These are phyloP conservation scores for Danio choprae DNA, from an alignment of 2,797 vertebrate genomes.

Conservation along the genomic window DNA sequence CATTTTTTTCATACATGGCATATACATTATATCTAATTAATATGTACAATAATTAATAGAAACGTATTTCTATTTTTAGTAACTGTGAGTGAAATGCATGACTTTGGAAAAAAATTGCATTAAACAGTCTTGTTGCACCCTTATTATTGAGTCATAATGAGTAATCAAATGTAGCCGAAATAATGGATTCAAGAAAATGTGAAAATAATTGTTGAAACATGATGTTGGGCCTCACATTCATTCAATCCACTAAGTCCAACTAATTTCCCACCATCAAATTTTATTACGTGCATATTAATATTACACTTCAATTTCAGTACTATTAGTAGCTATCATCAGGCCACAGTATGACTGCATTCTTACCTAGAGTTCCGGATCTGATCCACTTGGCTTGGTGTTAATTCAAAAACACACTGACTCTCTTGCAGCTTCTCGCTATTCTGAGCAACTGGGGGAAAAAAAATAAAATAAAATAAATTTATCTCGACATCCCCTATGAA, in stretches of 20 bases:
- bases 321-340: neutral
- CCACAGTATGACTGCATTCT: conserved; percentile 9
- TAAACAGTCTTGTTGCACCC: neutral
- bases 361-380: conserved; percentile 96
- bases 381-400: conserved; percentile 93
- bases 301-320: neutral
- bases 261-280: neutral
- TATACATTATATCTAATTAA: no score
- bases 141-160: neutral
- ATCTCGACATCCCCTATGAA: neutral
- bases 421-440: conserved; percentile 97
- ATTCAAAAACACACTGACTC: conserved; percentile 93
- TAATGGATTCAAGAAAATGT: neutral
- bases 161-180: neutral
- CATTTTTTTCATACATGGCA: no score
- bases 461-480: conserved; percentile 28
- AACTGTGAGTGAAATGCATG: no score
- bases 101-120: no score
- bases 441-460: conserved; percentile 85
- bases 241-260: neutral
- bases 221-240: neutral
- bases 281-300: neutral
- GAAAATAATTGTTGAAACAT: neutral
- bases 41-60: no score
- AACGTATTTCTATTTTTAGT: no score